Base-by-base conservation (phyloP, 2,888 invertebrate genomes). In the Clivina fossor region DNA sequence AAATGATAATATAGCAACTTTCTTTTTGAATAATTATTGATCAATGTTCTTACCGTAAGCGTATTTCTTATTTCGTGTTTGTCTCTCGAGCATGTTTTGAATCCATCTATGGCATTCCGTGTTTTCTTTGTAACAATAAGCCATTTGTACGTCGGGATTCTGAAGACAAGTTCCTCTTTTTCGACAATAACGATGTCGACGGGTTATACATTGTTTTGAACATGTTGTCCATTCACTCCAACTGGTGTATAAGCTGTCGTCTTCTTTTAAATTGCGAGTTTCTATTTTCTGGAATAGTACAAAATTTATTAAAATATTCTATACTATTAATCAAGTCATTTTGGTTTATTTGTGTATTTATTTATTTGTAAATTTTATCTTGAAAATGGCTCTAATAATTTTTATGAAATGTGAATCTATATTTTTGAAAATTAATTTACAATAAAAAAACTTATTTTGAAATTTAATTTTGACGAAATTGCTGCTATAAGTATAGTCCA, bases 191-290 rank as follows among this genome's bases (percentile, higher is more conserved):
- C 92, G 87, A 68, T 82, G 80, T 62, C 95, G 79, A 28, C 85
- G 79, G 2, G 93, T 92, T 13, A 85, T 84, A 69, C 95, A 95
- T 61, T 84, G 81, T 58, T 81, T 78, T 0, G 87, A 85, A 68
- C 94, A 95, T 8, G 82, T 75, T 1, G 86, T 86, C 94, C 94
- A 95, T 22, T 83, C 76, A 30, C 86, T 85, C 93, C 94, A 95
- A 62, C 81, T 81, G 1, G 85, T 83, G 67, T 86, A 89, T 9
- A 85, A 78, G 20, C 80, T 68, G 7, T 48, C 53, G 4, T 53
- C 53, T 9, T 9, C 8, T 43, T 44, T 35, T 15, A 53, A 44
- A 26, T 44, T 20, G 18, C 53, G 53, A 11, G 37, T 24, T 43
- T 44, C 35, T 44, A 43, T 44, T 43, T 53, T 53, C 44, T 53